phyloP scores from a whole-genome alignment of 2,113 vertebrate species.

The Antennarius striatus region DNA sequence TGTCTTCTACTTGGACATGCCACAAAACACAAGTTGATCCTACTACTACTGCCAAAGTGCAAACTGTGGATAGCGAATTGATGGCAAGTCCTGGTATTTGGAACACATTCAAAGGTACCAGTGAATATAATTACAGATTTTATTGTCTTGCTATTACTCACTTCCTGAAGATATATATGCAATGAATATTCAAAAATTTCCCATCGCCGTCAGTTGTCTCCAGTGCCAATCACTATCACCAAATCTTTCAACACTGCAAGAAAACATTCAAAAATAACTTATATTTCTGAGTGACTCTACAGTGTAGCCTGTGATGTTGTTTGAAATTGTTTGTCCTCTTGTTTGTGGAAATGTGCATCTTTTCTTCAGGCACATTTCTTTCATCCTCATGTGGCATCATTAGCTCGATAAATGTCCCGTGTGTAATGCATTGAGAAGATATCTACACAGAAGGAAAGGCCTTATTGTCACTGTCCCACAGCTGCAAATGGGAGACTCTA shows the following conservation, averaged over 20 bases:
- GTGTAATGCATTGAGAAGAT: slow-evolving; percentile 43
- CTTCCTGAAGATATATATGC: no score
- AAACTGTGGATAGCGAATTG: background rate
- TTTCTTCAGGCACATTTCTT: slow-evolving; percentile 60
- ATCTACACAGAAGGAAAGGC: slow-evolving; percentile 32
- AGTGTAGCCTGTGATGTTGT: slow-evolving; percentile 37
- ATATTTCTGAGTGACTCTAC: slow-evolving; percentile 8
- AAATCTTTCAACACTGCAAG: slow-evolving; percentile 7
- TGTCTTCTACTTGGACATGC: no score
- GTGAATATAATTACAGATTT: no score
- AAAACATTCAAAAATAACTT: slow-evolving; percentile 1
- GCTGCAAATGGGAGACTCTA: slow-evolving; percentile 25
- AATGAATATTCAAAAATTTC: background rate
- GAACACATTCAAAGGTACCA: no score
- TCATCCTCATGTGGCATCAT: slow-evolving; percentile 74
- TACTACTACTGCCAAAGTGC: no score
- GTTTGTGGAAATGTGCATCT: slow-evolving; percentile 44
- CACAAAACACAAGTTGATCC: no score
- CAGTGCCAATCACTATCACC: background rate
- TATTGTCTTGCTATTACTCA: no score
- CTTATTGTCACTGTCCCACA: slow-evolving; percentile 51
- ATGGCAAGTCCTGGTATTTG: slow-evolving; percentile 1
- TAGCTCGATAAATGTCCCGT: slow-evolving; percentile 58
- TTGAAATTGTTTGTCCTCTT: slow-evolving; percentile 38
- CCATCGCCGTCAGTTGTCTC: background rate